Base-by-base conservation (phyloP, 1,140 invertebrate species). In the Dinoponera quadriceps region DNA sequence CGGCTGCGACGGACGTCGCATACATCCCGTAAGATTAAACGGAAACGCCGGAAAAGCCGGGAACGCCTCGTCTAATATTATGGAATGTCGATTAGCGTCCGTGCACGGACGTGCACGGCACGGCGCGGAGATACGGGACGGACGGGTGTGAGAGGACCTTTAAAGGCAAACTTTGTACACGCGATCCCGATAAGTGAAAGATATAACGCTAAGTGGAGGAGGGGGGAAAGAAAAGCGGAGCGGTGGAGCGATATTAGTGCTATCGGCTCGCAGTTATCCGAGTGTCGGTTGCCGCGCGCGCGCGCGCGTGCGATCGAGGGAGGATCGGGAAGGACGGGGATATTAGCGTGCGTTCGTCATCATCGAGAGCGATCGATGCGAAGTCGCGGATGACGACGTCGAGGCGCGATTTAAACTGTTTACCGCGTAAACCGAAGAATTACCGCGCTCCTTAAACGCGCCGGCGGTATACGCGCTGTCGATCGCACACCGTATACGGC, bases 401-500 rank as follows among this genome's bases (percentile, higher is more conserved):
- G 38, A 78, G 72, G 57, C 77, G 84, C 44, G 49, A 60, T 86
- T 86, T 68, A 86, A 87, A 78, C 81, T 72, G 85, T 71, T 75
- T 29, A 71, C 83, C 84, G 84, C 63, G 38, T 87, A 77, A 82
- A 77, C 66, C 80, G 80, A 81, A 54, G 48, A 83, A 81, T 80
- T 44, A 60, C 49, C 49, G 57, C 49, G 48, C 72, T 63, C 82
- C 82, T 83, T 69, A 20, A 25, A 69, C 62, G 74, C 60, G 85
- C n/a, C 80, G 33, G 7, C 9, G 38, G 38, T 44, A 59, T 82
- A 84, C 59, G 33, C 27, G 85, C n/a, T n/a, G 66, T 63, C 38
- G 51, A 63, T 69, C 77, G 69, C 75, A 60, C 51, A 51, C 87
- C 87, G 84, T 88, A 89, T 89, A 88, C 84, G 87, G 87, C 38